Evolutionary conservation across 1,140 invertebrate species (phyloP).

Genomic region (Drosophila quadrilineata): DNA sequence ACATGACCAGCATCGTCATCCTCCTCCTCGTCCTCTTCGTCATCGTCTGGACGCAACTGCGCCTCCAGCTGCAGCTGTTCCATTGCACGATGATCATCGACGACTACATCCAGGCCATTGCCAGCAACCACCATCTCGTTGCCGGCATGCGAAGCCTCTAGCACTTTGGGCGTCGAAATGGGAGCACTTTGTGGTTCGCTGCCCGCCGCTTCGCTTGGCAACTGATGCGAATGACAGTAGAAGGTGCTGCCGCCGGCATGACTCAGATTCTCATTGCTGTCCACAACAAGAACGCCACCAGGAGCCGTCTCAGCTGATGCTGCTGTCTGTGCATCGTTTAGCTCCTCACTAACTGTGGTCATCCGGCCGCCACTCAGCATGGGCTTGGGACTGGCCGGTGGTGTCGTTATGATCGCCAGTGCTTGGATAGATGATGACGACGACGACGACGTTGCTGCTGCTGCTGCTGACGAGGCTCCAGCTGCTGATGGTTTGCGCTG

Average conservation of each 20-base stretch:
- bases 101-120: background rate
- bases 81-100: background rate
- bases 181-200: constrained; percentile 16
- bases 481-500: constrained; percentile 51
- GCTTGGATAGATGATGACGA: constrained; percentile 33
- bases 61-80: constrained; percentile 58
- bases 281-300: constrained; percentile 5
- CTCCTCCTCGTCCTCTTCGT: constrained; percentile 71
- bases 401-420: constrained; percentile 66
- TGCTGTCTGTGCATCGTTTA: constrained; percentile 38
- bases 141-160: constrained; percentile 7
- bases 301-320: constrained; percentile 17
- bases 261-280: constrained; percentile 52
- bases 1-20: constrained; percentile 71
- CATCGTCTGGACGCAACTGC: constrained; percentile 61
- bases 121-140: background rate
- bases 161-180: constrained; percentile 45
- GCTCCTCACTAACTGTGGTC: constrained; percentile 71
- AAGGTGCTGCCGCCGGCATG: constrained; percentile 27
- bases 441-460: background rate
- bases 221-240: constrained; percentile 64
- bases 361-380: constrained; percentile 48
- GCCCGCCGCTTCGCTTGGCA: constrained; percentile 41
- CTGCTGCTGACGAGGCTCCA: constrained; percentile 4
- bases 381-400: constrained; percentile 76